Evolutionary conservation across 2,888 invertebrate genomes (phyloP).

Genomic region (Anthoptus insignis): DNA sequence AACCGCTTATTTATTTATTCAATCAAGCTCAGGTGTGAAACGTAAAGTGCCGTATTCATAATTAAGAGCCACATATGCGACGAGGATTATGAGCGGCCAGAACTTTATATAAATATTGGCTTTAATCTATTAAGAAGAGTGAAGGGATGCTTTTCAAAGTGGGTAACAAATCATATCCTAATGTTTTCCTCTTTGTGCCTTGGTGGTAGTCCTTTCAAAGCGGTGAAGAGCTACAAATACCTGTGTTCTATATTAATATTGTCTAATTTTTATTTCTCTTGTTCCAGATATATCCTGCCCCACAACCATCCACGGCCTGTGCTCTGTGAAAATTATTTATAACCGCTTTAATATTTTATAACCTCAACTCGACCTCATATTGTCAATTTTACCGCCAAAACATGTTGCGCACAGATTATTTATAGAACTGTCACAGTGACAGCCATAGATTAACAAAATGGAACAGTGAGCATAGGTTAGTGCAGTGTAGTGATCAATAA

Average conservation of each 20-base stretch:
- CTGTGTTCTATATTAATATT: neutral
- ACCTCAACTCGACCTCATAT: neutral
- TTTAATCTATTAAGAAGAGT: too few species aligned
- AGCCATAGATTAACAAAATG: constrained; percentile 40
- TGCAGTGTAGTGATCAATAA: constrained; percentile 61
- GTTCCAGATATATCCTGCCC: constrained; percentile 67
- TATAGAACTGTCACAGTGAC: constrained; percentile 20
- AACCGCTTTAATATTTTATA: constrained; percentile 15
- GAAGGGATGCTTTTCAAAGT: too few species aligned
- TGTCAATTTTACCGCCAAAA: constrained; percentile 36
- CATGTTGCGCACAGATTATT: constrained; percentile 26
- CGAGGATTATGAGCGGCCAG: too few species aligned
- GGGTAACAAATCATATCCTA: too few species aligned
- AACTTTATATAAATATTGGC: too few species aligned
- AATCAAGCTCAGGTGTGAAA: too few species aligned
- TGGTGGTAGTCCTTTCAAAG: too few species aligned
- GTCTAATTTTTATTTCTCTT: constrained; percentile 44
- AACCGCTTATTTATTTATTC: too few species aligned
- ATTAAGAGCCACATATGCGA: too few species aligned
- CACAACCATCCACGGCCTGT: constrained; percentile 54
- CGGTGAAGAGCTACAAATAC: too few species aligned
- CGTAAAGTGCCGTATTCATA: too few species aligned
- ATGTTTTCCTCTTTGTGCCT: too few species aligned
- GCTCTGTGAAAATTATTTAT: neutral
- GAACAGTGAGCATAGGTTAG: constrained; percentile 44